phyloP scores from a whole-genome alignment of 2,113 vertebrate genomes.

The Mormyrus lacerda region DNA sequence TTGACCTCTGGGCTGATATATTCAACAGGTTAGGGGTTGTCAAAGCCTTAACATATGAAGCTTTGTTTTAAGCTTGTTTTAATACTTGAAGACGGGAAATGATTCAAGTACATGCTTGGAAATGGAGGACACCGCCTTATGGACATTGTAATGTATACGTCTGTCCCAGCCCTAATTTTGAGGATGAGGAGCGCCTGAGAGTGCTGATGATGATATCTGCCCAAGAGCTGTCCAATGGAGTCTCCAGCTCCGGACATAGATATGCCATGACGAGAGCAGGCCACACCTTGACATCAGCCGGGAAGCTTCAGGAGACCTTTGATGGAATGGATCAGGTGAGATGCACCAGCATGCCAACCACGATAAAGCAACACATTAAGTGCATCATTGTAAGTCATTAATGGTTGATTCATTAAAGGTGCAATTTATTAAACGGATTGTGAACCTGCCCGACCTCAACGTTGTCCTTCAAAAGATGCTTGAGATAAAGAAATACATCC shows the following conservation, averaged over 20 bases:
- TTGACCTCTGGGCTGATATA: slow-evolving; percentile 84
- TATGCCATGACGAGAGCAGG: slow-evolving; percentile 77
- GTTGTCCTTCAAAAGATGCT: slow-evolving; percentile 69
- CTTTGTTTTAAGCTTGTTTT: background rate
- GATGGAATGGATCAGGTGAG: slow-evolving; percentile 88
- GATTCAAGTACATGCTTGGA: background rate
- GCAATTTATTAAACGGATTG: slow-evolving; percentile 82
- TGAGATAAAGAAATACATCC: slow-evolving; percentile 72
- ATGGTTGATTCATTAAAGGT: slow-evolving; percentile 57
- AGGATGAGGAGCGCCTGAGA: slow-evolving; percentile 74
- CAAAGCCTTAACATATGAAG: background rate
- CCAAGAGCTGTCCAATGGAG: slow-evolving; percentile 84
- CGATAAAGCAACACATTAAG: background rate
- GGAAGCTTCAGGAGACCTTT: slow-evolving; percentile 78
- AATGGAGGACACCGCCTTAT: background rate
- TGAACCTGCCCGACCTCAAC: slow-evolving; percentile 73
- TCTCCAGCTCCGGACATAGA: slow-evolving; percentile 75
- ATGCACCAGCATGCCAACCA: background rate
- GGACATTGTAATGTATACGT: background rate
- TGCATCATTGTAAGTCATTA: background rate
- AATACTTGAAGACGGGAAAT: background rate
- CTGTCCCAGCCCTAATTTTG: slow-evolving; percentile 68
- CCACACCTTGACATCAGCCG: slow-evolving; percentile 72
- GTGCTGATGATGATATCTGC: slow-evolving; percentile 84
- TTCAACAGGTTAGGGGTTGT: slow-evolving; percentile 72